A percentile compares a stretch with the other conserved stretches of the same genome.
phyloP scores from a whole-genome alignment of 2,113 vertebrate genomes.

The Excalfactoria chinensis region DNA sequence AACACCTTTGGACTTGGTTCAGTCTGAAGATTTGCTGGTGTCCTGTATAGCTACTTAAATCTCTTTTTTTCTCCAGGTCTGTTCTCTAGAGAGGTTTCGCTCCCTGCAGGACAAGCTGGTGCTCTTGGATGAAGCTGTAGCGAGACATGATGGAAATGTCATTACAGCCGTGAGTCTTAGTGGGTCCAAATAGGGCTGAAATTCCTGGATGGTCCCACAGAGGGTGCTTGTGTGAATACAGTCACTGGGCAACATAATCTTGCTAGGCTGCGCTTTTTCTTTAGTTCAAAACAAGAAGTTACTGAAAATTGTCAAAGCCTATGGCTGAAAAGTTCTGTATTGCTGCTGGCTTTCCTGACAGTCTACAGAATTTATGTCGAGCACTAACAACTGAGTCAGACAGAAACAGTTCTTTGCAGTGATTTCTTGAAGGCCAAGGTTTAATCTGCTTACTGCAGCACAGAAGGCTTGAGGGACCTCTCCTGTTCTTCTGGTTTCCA shows the following conservation, averaged over 20 bases:
- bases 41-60: neutral
- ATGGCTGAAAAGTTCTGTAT: neutral
- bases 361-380: neutral
- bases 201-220: neutral
- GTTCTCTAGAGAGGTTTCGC: constrained; percentile 90
- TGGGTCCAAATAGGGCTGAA: neutral
- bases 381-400: neutral
- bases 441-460: neutral
- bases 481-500: neutral
- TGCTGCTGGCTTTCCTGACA: neutral
- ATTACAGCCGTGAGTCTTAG: constrained; percentile 88
- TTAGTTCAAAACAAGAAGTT: neutral
- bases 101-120: constrained; percentile 92
- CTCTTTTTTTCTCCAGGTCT: constrained; percentile 72
- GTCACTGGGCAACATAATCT: neutral
- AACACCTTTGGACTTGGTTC: neutral
- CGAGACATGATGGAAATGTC: constrained; percentile 90
- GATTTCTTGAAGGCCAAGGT: neutral
- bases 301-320: neutral
- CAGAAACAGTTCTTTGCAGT: neutral
- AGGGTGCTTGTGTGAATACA: neutral
- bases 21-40: neutral
- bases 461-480: neutral
- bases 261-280: neutral
- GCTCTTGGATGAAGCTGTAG: constrained; percentile 89